A percentile compares a stretch with the other conserved stretches of the same genome.
Conservation (phyloP, 1,140 invertebrate genomes). For the Dufourea novaeangliae region DNA sequence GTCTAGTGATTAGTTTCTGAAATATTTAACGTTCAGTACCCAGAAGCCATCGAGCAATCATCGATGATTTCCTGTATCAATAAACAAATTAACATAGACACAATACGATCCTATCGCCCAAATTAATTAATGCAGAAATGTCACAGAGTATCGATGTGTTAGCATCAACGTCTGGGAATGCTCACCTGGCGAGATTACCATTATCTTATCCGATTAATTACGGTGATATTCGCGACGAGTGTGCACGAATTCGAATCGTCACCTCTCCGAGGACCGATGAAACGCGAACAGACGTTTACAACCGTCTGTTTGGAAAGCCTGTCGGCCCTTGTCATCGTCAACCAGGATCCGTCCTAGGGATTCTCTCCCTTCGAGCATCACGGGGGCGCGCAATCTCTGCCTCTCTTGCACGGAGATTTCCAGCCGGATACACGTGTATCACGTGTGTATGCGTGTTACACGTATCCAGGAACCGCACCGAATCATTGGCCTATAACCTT, state of each 20-base stretch:
- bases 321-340: slow-evolving; percentile 79
- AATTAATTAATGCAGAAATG: too few species aligned
- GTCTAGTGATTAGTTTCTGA: too few species aligned
- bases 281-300: slow-evolving; percentile 80
- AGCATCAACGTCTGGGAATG: background rate
- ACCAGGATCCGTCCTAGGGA: slow-evolving; percentile 58
- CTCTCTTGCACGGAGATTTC: slow-evolving; percentile 61
- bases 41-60: too few species aligned
- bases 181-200: background rate
- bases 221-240: background rate
- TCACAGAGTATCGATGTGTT: too few species aligned
- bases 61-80: too few species aligned
- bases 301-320: slow-evolving; percentile 78
- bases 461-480: slow-evolving; percentile 47
- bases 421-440: slow-evolving; percentile 56
- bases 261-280: slow-evolving; percentile 66
- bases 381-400: slow-evolving; percentile 34
- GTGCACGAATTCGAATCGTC: slow-evolving; percentile 7
- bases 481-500: slow-evolving; percentile 69
- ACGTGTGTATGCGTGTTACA: slow-evolving; percentile 29
- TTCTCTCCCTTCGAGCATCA: slow-evolving; percentile 59
- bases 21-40: too few species aligned
- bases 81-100: too few species aligned
- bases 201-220: slow-evolving; percentile 35
- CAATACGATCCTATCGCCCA: too few species aligned